Conservation (phyloP, 1,140 invertebrate species). For the Berghia stephanieae region DNA sequence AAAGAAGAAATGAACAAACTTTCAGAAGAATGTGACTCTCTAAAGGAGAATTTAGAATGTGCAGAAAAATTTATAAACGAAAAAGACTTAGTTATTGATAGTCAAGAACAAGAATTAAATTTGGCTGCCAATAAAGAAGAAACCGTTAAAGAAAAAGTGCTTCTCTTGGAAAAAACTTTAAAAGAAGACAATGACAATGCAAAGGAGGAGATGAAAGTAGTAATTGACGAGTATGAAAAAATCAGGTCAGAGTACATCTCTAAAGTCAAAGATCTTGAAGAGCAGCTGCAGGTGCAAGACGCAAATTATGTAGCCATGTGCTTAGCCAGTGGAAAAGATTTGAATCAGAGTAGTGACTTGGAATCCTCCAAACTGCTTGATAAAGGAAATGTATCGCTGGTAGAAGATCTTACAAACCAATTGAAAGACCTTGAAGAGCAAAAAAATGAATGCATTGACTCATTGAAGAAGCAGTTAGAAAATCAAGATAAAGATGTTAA, state of each 20-base stretch:
- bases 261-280: neutral
- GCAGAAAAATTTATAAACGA: no score
- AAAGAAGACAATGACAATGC: slow-evolving; percentile 26
- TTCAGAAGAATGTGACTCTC: slow-evolving; percentile 18
- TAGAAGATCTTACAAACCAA: neutral
- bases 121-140: no score
- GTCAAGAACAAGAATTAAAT: no score
- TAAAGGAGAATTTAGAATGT: no score
- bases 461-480: neutral
- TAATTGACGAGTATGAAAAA: neutral
- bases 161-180: neutral
- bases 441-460: neutral
- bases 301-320: neutral
- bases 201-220: slow-evolving; percentile 20
- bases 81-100: no score
- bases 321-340: no score
- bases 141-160: slow-evolving; percentile 11
- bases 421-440: neutral
- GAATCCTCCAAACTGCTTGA: neutral
- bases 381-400: neutral
- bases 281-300: neutral
- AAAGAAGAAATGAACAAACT: neutral
- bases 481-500: neutral
- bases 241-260: no score
- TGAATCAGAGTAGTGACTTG: neutral